A percentile compares a stretch with the other conserved stretches of the same genome.
Conservation (phyloP, 1,140 invertebrate genomes). For the Hycleus cichorii region DNA sequence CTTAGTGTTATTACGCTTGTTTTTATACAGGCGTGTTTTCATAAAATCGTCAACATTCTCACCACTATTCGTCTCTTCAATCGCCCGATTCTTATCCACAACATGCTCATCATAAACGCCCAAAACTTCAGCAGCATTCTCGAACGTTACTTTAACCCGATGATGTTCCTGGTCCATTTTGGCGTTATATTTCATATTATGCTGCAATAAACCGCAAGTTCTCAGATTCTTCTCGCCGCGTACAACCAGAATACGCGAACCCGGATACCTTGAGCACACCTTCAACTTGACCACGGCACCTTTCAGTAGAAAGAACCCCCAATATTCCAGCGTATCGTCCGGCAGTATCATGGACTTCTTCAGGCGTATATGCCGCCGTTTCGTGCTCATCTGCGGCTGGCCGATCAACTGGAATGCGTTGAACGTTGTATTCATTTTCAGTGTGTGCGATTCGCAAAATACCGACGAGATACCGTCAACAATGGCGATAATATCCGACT, state of each 20-base stretch:
- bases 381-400: slow-evolving; percentile 57
- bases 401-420: slow-evolving; percentile 73
- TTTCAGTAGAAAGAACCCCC: slow-evolving; percentile 76
- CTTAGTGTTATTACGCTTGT: slow-evolving; percentile 1
- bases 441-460: slow-evolving; percentile 68
- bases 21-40: slow-evolving; percentile 22
- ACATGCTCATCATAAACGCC: slow-evolving; percentile 42
- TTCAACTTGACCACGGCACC: slow-evolving; percentile 45
- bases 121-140: slow-evolving; percentile 40
- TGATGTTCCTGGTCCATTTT: slow-evolving; percentile 51
- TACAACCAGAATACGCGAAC: slow-evolving; percentile 69
- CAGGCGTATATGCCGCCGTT: slow-evolving; percentile 65
- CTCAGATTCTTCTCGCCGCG: slow-evolving; percentile 66
- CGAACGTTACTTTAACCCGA: slow-evolving; percentile 51
- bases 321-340: slow-evolving; percentile 81
- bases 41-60: slow-evolving; percentile 22
- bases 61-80: slow-evolving; percentile 22
- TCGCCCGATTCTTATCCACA: slow-evolving; percentile 16
- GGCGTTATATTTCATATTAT: slow-evolving; percentile 51
- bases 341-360: slow-evolving; percentile 74
- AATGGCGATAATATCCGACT: slow-evolving; percentile 74
- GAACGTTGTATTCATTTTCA: slow-evolving; percentile 70
- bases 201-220: slow-evolving; percentile 67
- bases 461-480: slow-evolving; percentile 67
- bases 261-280: slow-evolving; percentile 70